Base-by-base conservation (phyloP, 64 coral and sea anemone species). In the Catalaphyllia jardinei region DNA sequence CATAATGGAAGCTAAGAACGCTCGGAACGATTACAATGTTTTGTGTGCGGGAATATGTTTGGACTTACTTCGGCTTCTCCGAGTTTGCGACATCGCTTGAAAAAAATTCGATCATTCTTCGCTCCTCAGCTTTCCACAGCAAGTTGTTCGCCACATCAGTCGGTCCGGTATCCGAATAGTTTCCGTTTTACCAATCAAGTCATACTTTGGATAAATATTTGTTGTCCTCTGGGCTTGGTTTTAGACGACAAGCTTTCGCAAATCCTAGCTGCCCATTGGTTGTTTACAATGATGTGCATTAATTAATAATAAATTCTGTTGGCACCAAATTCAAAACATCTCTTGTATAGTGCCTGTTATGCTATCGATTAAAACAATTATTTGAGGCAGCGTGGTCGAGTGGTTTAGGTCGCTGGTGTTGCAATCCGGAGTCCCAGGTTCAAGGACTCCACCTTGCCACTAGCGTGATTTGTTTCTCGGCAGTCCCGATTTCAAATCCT, bases 41-140 rank as follows among this genome's bases (percentile, higher is more conserved):
- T 69, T 51, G 63, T 22, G 35, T 12, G 3, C 4, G 22, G 3
- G 12, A 65, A 79, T 19, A 39, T 3, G 27, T 38, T 51, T 71
- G 20, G 18, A 85, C 81, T 85, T 85, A 85, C 81, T 65, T 5
- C 81, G 81, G 39, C 17, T 85, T 71, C 63, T 71, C 33, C 60
- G 67, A n/a, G 81, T 29, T 15, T n/a, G 22, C 39, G 81, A 69
- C 81, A 85, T 85, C 31, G 31, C 62, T 71, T 38, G 65, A 27
- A 27, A 69, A 69, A 65, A 24, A 17, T 85, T 71, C 63, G 62
- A 50, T 79, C 46, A 79, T 79, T 79, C 25, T 79, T 59, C 20
- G 51, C n/a, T 57, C 2, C 49, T 54, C 19, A 1, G 49, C 46
- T 55, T 22, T 29, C 39, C 19, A 17, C 39, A 78, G 76, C 62